These are phyloP conservation scores for Myxocyprinus asiaticus DNA, from an alignment of 2,113 vertebrate genomes.

Conservation along the genomic window DNA sequence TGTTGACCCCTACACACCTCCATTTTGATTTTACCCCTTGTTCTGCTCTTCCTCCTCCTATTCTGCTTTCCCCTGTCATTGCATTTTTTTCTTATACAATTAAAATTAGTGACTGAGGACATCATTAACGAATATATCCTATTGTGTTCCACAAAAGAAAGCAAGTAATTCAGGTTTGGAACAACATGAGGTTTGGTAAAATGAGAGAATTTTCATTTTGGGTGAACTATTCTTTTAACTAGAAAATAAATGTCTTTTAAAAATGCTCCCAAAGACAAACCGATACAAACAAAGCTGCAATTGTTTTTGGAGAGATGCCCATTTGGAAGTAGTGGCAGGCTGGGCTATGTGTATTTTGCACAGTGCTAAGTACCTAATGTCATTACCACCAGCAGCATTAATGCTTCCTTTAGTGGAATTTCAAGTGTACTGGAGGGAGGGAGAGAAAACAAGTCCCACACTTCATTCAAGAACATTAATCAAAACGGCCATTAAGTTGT, in stretches of 20 bases:
- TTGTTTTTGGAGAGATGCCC: constrained; percentile 49
- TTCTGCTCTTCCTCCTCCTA: constrained; percentile 32
- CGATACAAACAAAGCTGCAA: constrained; percentile 19
- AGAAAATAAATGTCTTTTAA: constrained; percentile 29
- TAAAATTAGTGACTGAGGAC: too few species aligned
- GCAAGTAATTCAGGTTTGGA: too few species aligned
- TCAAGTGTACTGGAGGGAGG: constrained; percentile 60
- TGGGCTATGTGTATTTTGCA: constrained; percentile 48
- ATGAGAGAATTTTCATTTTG: too few species aligned
- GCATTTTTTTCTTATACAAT: too few species aligned
- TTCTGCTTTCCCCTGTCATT: too few species aligned
- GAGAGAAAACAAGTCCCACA: constrained; percentile 8
- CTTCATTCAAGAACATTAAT: constrained; percentile 59
- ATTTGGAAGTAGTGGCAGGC: constrained; percentile 61
- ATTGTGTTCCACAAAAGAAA: too few species aligned
- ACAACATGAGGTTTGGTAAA: too few species aligned
- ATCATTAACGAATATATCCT: too few species aligned
- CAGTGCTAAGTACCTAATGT: constrained; percentile 67
- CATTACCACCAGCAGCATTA: constrained; percentile 69
- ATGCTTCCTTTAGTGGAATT: constrained; percentile 68
- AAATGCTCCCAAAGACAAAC: constrained; percentile 50
- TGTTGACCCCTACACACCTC: constrained; percentile 71
- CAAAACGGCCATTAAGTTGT: constrained; percentile 66
- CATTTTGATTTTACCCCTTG: constrained; percentile 66
- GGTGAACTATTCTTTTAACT: not conserved